A percentile compares a stretch with the other conserved stretches of the same genome.
These are phyloP conservation scores for Bombus affinis DNA, from an alignment of 1,140 invertebrate genomes.

Conservation along the genomic window DNA sequence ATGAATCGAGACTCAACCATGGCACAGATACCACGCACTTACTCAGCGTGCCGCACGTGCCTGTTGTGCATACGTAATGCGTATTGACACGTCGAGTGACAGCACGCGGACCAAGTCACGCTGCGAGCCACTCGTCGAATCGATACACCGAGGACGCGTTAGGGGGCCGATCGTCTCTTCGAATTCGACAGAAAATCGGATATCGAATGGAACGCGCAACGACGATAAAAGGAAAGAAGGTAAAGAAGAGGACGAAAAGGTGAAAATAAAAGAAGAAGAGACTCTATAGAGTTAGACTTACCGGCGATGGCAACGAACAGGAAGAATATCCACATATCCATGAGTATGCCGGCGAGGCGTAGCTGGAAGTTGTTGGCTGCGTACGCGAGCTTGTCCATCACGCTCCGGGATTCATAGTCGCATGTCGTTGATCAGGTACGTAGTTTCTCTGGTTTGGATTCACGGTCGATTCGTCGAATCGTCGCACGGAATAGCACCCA, in stretches of 20 bases:
- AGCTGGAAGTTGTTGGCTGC: conserved; percentile 46
- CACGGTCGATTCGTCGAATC: conserved; percentile 1
- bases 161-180: background rate
- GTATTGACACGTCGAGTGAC: conserved; percentile 59
- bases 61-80: conserved; percentile 65
- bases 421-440: conserved; percentile 26
- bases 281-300: conserved; percentile 45
- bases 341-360: conserved; percentile 66
- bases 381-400: conserved; percentile 63
- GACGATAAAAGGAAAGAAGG: background rate
- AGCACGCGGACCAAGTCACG: conserved; percentile 53
- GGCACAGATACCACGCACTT: conserved; percentile 57
- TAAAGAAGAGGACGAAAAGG: background rate
- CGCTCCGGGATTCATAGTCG: conserved; percentile 47
- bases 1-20: conserved; percentile 54
- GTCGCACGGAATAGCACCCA: conserved; percentile 41
- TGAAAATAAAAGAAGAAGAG: background rate
- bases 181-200: background rate
- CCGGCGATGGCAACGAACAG: conserved; percentile 74
- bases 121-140: conserved; percentile 34
- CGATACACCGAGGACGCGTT: conserved; percentile 38
- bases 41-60: conserved; percentile 63
- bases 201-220: background rate
- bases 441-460: background rate
- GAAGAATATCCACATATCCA: conserved; percentile 77